Percentiles rank a stretch among this genome's conserved stretches.
Conservation (phyloP, 2,888 invertebrate genomes). For the Agrochola lychnidis region DNA sequence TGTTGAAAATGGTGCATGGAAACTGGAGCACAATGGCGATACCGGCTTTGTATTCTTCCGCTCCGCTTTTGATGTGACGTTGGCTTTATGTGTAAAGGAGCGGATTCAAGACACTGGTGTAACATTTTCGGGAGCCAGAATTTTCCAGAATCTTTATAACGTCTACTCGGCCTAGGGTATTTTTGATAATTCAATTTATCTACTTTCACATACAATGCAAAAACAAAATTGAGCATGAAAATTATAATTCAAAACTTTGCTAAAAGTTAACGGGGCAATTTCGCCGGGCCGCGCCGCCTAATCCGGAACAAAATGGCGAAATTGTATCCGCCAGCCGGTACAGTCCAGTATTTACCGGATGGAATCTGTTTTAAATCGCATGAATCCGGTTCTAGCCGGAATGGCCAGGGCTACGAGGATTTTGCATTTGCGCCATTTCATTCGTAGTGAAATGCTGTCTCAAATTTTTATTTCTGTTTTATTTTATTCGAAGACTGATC, state of each 20-base stretch:
- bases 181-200: conserved; percentile 8
- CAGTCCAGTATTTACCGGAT: conserved; percentile 74
- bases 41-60: conserved; percentile 2
- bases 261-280: conserved; percentile 67
- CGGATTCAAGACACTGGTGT: background rate
- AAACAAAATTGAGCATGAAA: conserved; percentile 58
- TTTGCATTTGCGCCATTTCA: conserved; percentile 68
- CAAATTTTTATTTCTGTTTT: conserved; percentile 18
- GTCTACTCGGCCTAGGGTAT: fast-evolving
- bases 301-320: conserved; percentile 74
- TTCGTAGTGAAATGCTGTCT: conserved; percentile 42
- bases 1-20: conserved; percentile 17
- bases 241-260: conserved; percentile 69
- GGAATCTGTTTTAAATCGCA: conserved; percentile 74
- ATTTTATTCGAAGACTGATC: conserved; percentile 31
- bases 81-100: background rate
- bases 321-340: conserved; percentile 70
- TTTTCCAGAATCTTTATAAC: background rate
- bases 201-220: conserved; percentile 28
- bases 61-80: conserved; percentile 4
- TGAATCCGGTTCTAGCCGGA: conserved; percentile 68
- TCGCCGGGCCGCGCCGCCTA: conserved; percentile 65
- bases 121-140: background rate
- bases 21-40: conserved; percentile 24
- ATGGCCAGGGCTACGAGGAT: conserved; percentile 66